Evolutionary conservation across 2,888 invertebrate species (phyloP).

Genomic region (Noctua fimbriata): DNA sequence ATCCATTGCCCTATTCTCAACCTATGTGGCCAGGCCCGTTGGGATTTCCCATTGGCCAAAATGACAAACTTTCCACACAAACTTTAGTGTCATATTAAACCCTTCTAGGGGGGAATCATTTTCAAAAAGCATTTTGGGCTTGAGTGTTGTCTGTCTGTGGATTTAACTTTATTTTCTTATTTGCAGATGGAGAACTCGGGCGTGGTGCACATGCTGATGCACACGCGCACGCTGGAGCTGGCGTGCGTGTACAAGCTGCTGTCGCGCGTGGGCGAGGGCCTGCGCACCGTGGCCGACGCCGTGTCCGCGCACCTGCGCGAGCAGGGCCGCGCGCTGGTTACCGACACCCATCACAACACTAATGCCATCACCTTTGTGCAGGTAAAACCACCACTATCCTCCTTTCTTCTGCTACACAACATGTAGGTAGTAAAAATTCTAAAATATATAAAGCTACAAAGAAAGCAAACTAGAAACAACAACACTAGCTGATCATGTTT

Average conservation of each 20-base stretch:
- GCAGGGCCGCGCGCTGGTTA: slow-evolving; percentile 98
- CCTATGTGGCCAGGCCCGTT: background rate
- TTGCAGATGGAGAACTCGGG: slow-evolving; percentile 99
- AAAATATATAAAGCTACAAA: background rate
- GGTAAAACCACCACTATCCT: slow-evolving; percentile 77
- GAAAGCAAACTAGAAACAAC: background rate
- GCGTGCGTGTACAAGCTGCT: slow-evolving; percentile 99
- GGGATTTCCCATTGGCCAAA: background rate
- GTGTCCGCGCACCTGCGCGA: slow-evolving; percentile 98
- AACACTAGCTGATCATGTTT: background rate
- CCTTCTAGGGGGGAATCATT: background rate
- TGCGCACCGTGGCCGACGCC: slow-evolving; percentile 98
- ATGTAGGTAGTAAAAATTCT: background rate
- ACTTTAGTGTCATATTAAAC: background rate
- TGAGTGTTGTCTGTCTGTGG: background rate
- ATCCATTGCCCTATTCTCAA: background rate
- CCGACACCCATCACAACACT: slow-evolving; percentile 97
- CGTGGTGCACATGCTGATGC: slow-evolving; percentile 99
- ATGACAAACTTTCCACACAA: background rate
- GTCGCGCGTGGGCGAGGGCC: slow-evolving; percentile 97
- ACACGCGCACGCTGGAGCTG: slow-evolving; percentile 98
- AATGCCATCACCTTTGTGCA: slow-evolving; percentile 98
- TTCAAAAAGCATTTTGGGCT: background rate
- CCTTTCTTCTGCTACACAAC: background rate
- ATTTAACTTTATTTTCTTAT: background rate